Conservation (phyloP, 2,888 invertebrate genomes). For the Nomada lathburiana region DNA sequence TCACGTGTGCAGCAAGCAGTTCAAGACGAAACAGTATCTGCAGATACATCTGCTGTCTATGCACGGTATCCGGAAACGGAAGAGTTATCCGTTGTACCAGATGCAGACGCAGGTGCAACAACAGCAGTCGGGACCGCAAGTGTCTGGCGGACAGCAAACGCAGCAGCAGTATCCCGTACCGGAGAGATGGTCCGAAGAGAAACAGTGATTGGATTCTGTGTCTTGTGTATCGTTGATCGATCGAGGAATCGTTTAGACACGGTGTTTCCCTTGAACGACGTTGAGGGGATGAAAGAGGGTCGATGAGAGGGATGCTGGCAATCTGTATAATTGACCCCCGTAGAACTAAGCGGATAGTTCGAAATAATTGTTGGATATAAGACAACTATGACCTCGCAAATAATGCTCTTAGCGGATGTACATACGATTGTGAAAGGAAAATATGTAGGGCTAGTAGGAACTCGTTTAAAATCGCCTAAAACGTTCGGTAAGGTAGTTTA, state of each 20-base stretch:
- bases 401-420: constrained; percentile 44
- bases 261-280: constrained; percentile 5
- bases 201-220: constrained; percentile 65
- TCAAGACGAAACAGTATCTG: constrained; percentile 90
- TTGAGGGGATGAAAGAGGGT: constrained; percentile 8
- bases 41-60: constrained; percentile 89
- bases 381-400: constrained; percentile 55
- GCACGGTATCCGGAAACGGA: constrained; percentile 88
- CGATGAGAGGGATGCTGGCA: constrained; percentile 52
- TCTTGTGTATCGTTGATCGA: constrained; percentile 29
- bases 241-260: constrained; percentile 7
- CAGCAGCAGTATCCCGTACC: constrained; percentile 70
- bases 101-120: constrained; percentile 72
- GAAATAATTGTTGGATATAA: constrained; percentile 8
- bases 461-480: constrained; percentile 4
- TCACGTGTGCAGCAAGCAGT: constrained; percentile 88
- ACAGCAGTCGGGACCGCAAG: constrained; percentile 55
- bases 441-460: constrained; percentile 37
- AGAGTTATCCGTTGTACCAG: constrained; percentile 84
- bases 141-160: constrained; percentile 52
- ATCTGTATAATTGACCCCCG: constrained; percentile 35
- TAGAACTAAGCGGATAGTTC: background rate
- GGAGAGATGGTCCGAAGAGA: constrained; percentile 78
- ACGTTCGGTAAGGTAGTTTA: background rate
- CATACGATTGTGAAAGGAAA: constrained; percentile 37